Base-by-base conservation (phyloP, 2,113 vertebrate genomes). In the Cavia porcellus region DNA sequence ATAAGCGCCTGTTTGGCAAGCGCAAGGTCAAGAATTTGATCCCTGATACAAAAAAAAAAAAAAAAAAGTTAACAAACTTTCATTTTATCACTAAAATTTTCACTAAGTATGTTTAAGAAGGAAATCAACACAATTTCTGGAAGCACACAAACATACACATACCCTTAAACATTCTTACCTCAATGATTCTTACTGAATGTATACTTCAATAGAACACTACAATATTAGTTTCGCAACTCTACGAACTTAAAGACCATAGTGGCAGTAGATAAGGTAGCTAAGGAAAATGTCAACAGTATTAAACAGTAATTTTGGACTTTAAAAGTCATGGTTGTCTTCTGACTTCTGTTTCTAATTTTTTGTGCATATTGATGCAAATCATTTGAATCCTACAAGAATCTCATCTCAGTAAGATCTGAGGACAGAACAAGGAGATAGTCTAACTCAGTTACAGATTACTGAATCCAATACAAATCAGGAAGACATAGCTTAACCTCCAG, bases 41-140 rank as follows among this genome's bases (percentile, higher is more conserved):
- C 47, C 47, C 47, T 50, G 47, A 50, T 50, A 50, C 47, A 2
- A 50, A 50, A 50, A 50, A 50, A 4, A 50, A 50, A 50, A 50
- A 50, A 50, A 50, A 50, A 50, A 50, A 50, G 47, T 50, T 38
- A 70, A n/a, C 32, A 83, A 45, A 14, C 89, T 94, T 82, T 77
- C 45, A 87, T 86, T 79, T 93, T 64, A 45, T 50, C 62, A 55
- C 13, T 66, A 88, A 92, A 87, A 87, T 82, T 95, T 94, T 89
- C 85, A 38, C 28, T 66, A 84, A 61, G 42, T 88, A 28, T 80
- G 32, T 0, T 87, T 64, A 94, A 52, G 50, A 90, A 89, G 70
- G 77, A 97, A 90, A 87, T 77, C 24, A 93, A 45, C 32, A 64
- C 47, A 72, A 93, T 92, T 93, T 91, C 66, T 80, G 30, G 50